phyloP scores from a whole-genome alignment of 2,888 invertebrate genomes.

The Perdita meconis region DNA sequence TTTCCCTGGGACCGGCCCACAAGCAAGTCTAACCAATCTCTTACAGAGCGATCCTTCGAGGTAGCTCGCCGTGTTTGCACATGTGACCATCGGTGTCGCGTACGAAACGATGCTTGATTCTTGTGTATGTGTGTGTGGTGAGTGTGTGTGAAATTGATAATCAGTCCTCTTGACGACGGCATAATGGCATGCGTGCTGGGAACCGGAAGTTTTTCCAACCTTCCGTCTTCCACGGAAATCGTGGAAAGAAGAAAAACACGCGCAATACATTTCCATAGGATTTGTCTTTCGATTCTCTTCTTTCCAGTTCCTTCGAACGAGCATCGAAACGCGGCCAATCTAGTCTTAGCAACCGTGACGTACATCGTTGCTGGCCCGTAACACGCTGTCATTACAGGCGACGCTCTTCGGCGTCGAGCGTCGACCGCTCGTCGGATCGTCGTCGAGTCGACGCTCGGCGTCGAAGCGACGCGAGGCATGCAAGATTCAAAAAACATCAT shows the following conservation, averaged over 20 bases:
- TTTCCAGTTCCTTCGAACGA: neutral
- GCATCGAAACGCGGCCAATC: neutral
- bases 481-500: constrained; percentile 75
- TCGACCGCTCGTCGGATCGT: constrained; percentile 4
- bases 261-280: no score
- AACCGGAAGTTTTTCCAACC: constrained; percentile 20
- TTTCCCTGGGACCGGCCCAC: neutral
- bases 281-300: neutral
- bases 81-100: neutral
- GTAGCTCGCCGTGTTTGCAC: constrained; percentile 20
- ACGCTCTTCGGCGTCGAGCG: neutral
- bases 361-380: constrained; percentile 63
- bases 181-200: constrained; percentile 50
- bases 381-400: constrained; percentile 65
- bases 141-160: constrained; percentile 46
- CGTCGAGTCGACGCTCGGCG: constrained; percentile 11
- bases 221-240: constrained; percentile 17
- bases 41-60: constrained; percentile 51
- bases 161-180: constrained; percentile 11
- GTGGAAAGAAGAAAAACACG: no score
- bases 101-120: constrained; percentile 40
- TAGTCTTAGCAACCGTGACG: constrained; percentile 52
- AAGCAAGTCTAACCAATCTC: constrained; percentile 77
- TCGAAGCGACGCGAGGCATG: constrained; percentile 67
- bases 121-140: constrained; percentile 44